Percentiles rank a stretch among this genome's conserved stretches.
Evolutionary conservation across 92 coral and sea anemone genomes (phyloP).

Genomic region (Epizoanthus fatuus): DNA sequence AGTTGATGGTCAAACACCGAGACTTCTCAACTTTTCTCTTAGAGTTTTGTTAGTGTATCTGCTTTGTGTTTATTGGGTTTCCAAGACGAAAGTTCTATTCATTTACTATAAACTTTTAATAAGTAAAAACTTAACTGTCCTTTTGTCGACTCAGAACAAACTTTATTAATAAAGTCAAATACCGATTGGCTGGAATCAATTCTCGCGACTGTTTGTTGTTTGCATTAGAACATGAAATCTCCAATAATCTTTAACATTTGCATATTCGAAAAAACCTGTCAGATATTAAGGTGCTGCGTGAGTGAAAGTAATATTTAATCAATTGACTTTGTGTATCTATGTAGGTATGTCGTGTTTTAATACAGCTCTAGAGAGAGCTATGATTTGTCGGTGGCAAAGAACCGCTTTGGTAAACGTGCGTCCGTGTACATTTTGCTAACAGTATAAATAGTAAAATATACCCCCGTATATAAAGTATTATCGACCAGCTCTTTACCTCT

Average conservation of each 20-base stretch:
- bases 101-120: conserved; percentile 14
- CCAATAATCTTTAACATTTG: background rate
- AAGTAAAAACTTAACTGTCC: conserved; percentile 15
- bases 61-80: conserved; percentile 39
- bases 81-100: conserved; percentile 11
- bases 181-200: conserved; percentile 1
- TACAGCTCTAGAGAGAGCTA: too few species aligned
- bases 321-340: too few species aligned
- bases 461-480: too few species aligned
- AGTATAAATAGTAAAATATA: too few species aligned
- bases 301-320: too few species aligned
- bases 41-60: background rate
- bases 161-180: conserved; percentile 9
- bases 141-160: conserved; percentile 20
- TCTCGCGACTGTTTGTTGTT: background rate
- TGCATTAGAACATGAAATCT: background rate
- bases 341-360: too few species aligned
- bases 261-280: background rate
- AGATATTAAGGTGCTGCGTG: too few species aligned
- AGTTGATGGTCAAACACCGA: too few species aligned
- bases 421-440: too few species aligned
- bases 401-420: too few species aligned
- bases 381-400: too few species aligned
- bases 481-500: too few species aligned
- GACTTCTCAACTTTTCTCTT: background rate